Evolutionary conservation across 2,888 invertebrate species (phyloP).

Genomic region (Thymelicus sylvestris): DNA sequence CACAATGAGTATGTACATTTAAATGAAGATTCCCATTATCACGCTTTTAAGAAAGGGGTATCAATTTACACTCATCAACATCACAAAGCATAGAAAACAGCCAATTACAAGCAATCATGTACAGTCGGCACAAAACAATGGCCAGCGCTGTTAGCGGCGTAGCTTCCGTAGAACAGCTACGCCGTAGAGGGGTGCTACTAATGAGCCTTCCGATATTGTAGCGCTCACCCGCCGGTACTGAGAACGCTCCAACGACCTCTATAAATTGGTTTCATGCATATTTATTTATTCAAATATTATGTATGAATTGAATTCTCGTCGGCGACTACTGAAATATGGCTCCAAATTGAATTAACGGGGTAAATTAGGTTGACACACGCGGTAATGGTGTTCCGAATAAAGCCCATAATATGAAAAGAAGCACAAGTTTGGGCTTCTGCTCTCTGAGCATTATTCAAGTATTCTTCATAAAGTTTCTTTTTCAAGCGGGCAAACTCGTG

Average conservation of each 20-base stretch:
- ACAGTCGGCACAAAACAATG: conserved; percentile 52
- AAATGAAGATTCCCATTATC: neutral
- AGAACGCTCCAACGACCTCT: conserved; percentile 61
- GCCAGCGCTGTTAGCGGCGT: conserved; percentile 57
- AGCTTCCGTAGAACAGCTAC: conserved; percentile 54
- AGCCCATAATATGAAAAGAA: conserved; percentile 51
- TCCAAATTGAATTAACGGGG: conserved; percentile 76
- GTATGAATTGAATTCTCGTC: conserved; percentile 82
- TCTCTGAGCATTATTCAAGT: conserved; percentile 56
- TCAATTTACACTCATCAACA: conserved; percentile 12
- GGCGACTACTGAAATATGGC: conserved; percentile 79
- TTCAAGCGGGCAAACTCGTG: conserved; percentile 49
- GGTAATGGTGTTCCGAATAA: conserved; percentile 48
- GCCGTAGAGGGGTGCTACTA: conserved; percentile 65
- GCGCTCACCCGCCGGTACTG: conserved; percentile 60
- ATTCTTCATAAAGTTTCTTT: conserved; percentile 55
- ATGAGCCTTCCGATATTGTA: conserved; percentile 78
- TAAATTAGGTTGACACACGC: conserved; percentile 69
- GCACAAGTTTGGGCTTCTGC: conserved; percentile 49
- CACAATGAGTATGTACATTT: neutral
- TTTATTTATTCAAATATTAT: conserved; percentile 84
- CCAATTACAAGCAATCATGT: conserved; percentile 35
- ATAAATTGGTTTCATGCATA: conserved; percentile 85
- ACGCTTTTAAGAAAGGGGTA: conserved; percentile 7
- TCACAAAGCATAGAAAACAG: conserved; percentile 32